These are phyloP conservation scores for Ciconia boyciana DNA, from an alignment of 2,113 vertebrate species.

Conservation along the genomic window DNA sequence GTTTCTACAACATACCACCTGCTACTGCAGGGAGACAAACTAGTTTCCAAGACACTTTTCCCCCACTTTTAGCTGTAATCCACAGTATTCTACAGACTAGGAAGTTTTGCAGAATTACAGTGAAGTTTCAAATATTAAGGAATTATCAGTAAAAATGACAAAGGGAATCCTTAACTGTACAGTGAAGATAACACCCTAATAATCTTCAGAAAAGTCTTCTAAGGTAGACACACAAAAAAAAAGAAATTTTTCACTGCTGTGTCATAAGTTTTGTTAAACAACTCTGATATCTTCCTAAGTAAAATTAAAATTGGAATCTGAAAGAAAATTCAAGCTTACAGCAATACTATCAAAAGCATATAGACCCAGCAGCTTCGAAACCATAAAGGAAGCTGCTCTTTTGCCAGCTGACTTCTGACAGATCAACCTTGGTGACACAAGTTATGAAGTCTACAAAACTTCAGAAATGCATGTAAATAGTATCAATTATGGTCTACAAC, in stretches of 20 bases:
- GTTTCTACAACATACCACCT: neutral
- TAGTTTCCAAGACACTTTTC: neutral
- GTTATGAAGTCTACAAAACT: neutral
- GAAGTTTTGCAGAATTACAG: neutral
- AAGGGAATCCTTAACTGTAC: neutral
- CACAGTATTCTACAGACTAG: neutral
- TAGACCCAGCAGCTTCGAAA: neutral
- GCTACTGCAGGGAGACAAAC: neutral
- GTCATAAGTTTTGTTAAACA: neutral
- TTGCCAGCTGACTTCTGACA: neutral
- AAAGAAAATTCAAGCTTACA: neutral
- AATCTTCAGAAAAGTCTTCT: neutral
- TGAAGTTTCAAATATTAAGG: neutral
- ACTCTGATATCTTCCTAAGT: neutral
- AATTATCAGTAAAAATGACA: neutral
- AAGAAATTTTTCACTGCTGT: neutral
- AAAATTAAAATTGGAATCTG: neutral
- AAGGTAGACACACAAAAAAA: neutral
- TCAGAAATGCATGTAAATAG: neutral
- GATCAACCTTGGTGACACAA: neutral
- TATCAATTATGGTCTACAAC: neutral
- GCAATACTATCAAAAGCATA: neutral
- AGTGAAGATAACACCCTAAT: neutral
- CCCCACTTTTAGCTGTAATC: neutral
- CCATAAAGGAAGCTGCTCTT: neutral